These are phyloP conservation scores for Plusia festucae DNA, from an alignment of 2,888 invertebrate genomes.

Conservation along the genomic window DNA sequence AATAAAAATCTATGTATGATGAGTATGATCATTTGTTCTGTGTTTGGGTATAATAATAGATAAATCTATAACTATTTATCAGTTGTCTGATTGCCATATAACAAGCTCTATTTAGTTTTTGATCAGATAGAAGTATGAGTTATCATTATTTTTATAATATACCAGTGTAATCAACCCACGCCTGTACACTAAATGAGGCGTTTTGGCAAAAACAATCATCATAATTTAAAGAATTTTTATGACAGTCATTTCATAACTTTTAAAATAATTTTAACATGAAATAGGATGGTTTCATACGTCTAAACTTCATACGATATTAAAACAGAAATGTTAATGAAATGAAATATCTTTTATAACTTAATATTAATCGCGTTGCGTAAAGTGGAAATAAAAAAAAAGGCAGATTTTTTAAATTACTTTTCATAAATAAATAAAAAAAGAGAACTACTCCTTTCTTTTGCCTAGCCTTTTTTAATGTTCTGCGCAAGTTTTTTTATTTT, in stretches of 20 bases:
- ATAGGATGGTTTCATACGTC: conserved; percentile 24
- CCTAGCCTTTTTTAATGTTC: too few species aligned
- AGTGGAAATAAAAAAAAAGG: neutral
- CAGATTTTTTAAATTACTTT: neutral
- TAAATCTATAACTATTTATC: too few species aligned
- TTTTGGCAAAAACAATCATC: conserved; percentile 4
- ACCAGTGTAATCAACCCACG: neutral
- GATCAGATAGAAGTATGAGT: too few species aligned
- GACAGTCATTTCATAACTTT: conserved; percentile 13
- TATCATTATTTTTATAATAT: neutral
- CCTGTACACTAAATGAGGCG: neutral
- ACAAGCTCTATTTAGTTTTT: too few species aligned
- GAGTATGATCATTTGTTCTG: too few species aligned
- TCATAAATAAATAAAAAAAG: too few species aligned
- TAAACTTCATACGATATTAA: conserved; percentile 35
- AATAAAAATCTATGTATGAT: too few species aligned
- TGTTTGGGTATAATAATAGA: too few species aligned
- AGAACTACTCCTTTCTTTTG: too few species aligned
- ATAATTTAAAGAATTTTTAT: conserved; percentile 4
- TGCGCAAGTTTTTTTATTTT: too few species aligned
- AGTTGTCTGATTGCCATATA: too few species aligned
- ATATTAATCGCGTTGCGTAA: conserved; percentile 31
- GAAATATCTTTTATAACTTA: conserved; percentile 39
- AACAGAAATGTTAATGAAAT: conserved; percentile 18
- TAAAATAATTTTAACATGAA: conserved; percentile 22